A percentile compares a stretch with the other conserved stretches of the same genome.
Conservation (phyloP, 2,888 invertebrate genomes). For the Torymus auratus region DNA sequence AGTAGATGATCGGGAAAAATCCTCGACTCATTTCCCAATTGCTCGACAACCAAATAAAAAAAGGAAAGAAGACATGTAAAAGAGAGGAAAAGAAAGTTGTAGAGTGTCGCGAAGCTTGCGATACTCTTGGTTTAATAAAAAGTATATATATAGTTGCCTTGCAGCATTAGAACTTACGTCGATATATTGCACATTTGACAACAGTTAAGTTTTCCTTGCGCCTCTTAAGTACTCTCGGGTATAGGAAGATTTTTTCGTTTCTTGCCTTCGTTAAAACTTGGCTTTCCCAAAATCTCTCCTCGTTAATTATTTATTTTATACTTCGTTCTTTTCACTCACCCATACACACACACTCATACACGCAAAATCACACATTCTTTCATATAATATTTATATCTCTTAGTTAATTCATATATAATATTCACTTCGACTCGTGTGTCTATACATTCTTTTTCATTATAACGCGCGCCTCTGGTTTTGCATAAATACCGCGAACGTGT, state of each 20-base stretch:
- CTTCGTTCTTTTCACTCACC: constrained; percentile 3
- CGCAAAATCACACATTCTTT: constrained; percentile 9
- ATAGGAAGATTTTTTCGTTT: constrained; percentile 70
- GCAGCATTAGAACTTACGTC: constrained; percentile 72
- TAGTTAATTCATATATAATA: constrained; percentile 54
- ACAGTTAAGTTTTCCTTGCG: constrained; percentile 70
- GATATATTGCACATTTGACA: constrained; percentile 77
- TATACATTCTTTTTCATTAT: constrained; percentile 50
- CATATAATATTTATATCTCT: constrained; percentile 59
- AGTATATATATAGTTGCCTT: constrained; percentile 68
- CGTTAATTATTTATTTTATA: constrained; percentile 3
- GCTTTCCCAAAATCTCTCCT: constrained; percentile 11
- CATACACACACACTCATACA: constrained; percentile 6
- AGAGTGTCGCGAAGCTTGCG: constrained; percentile 23
- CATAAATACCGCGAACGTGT: neutral
- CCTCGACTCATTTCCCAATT: constrained; percentile 57
- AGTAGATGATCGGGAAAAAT: constrained; percentile 64
- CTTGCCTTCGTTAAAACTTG: constrained; percentile 19
- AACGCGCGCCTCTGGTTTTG: constrained; percentile 19
- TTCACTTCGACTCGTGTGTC: constrained; percentile 46
- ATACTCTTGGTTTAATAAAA: constrained; percentile 64
- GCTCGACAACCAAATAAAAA: constrained; percentile 55
- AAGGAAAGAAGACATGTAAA: constrained; percentile 31
- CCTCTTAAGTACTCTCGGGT: constrained; percentile 72
- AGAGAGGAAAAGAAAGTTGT: neutral